Evolutionary conservation across 2,797 vertebrate species (phyloP).

Genomic region (Benthosema pterotum): DNA sequence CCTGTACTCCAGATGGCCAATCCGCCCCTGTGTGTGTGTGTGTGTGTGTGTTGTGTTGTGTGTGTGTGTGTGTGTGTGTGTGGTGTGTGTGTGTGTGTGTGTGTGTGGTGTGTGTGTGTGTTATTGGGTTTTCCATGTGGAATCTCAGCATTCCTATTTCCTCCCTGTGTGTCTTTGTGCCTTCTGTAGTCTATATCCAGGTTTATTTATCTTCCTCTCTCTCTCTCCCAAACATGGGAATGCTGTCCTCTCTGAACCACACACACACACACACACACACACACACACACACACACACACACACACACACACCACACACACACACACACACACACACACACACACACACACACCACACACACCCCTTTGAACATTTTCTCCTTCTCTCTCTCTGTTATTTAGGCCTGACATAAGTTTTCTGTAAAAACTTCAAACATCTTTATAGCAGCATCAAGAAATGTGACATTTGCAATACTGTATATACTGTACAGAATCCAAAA

Average conservation of each 20-base stretch:
- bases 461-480: no score
- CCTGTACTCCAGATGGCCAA: no score
- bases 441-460: no score
- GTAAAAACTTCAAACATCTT: no score
- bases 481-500: no score
- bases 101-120: background rate
- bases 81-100: constrained; percentile 4
- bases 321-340: background rate
- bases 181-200: constrained; percentile 14
- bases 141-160: constrained; percentile 65
- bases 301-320: constrained; percentile 22
- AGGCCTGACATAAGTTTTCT: no score
- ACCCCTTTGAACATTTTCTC: constrained; percentile 39
- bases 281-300: constrained; percentile 30
- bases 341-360: constrained; percentile 40
- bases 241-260: constrained; percentile 40
- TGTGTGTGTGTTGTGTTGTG: background rate
- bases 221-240: constrained; percentile 62
- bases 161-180: constrained; percentile 56
- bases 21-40: no score
- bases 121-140: constrained; percentile 47
- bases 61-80: constrained; percentile 15
- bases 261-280: constrained; percentile 4
- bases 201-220: constrained; percentile 69
- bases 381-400: constrained; percentile 22